Evolutionary conservation across 92 coral and sea anemone species (phyloP), one percentile per base, ranked within the genome.

Genomic region (Desmophyllum pertusum): DNA sequence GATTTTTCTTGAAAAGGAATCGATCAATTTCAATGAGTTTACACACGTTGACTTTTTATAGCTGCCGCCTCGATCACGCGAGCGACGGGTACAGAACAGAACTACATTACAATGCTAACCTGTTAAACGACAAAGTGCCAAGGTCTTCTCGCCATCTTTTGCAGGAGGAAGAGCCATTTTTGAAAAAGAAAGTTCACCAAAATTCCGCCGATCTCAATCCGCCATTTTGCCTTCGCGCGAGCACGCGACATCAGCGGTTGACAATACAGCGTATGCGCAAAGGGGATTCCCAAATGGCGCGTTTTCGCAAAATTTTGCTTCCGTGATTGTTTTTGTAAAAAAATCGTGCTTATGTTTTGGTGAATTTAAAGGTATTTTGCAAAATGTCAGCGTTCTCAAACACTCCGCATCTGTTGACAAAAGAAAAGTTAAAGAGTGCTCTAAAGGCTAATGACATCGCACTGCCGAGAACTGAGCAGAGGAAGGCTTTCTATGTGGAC

Each of bases 391-490:
- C 83, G 70, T 88, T 92, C 77, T 91, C 90, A 38, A 86, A 82
- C 33, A 89, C 88, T 87, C 99, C 99, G 0, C 84, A 92, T 76
- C 89, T 85, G 51, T 76, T 97, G 19, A 97, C 99, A 61, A 97
- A 97, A 53, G 98, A 94, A n/a, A 86, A 88, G 67, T 90, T 97
- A 27, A 97, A 97, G 65, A 63, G 84, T 66, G 99, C 93, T 4
- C 83, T 97, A 29, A 85, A 74, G 70, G 87, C 91, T 6, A 94
- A 94, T 57, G 98, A 98, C 11, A 62, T 97, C 31, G 73, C 86
- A 14, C 70, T 97, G 57, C 99, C 99, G 73, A 86, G 83, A 73
- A 83, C 92, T 43, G 99, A 97, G 46, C 98, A 92, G 74, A 90
- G 70, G 51, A 97, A 97, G 42, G 95, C 93, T 59, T 90, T 91